Base-by-base conservation (phyloP, 2,888 invertebrate genomes). In the Blastobasis adustella region DNA sequence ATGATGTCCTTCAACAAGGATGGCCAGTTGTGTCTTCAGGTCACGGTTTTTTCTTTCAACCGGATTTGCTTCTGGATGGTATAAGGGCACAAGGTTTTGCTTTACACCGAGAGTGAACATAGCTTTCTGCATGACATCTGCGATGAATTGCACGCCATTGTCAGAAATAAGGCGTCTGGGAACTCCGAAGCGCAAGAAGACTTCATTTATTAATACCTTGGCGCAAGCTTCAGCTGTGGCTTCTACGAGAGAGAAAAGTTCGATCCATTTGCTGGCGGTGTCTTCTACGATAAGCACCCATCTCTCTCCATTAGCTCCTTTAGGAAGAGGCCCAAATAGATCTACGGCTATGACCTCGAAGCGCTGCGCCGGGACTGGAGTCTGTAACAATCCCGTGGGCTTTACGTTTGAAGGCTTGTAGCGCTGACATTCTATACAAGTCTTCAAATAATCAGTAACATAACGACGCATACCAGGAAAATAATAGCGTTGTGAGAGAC, bases 1-100 rank as follows among this genome's bases (percentile, higher is more conserved):
- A 49, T 67, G 69, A 4, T 66, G 46, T 0, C 43, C 47, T 5
- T 54, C 57, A 0, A 63, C 61, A 0, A 60, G 54, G 4, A 69
- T 62, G 0, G 60, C 55, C 0, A 69, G 45, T 41, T 60, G 65
- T 0, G 60, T 54, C 10, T 69, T 70, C 0, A 70, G 36, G 6
- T 66, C 65, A 0, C 76, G 53, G 46, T 69, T 69, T 42, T 62
- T 58, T 0, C 71, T 46, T 47, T 72, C 72, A 1, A 66, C 69
- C 0, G 69, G 72, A 46, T 73, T 73, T 0, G 65, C 61, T 37
- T 67, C 60, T 0, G 70, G 69, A 41, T 74, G 70, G 51, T 73
- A 70, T 1, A 67, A 53, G 0, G 68, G 65, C 6, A 58, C 62
- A 0, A 66, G 41, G 37, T 36, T 47, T 7, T 60, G 58, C 6